Base-by-base conservation (phyloP, 2,113 vertebrate genomes). In the Poecilia latipinna region DNA sequence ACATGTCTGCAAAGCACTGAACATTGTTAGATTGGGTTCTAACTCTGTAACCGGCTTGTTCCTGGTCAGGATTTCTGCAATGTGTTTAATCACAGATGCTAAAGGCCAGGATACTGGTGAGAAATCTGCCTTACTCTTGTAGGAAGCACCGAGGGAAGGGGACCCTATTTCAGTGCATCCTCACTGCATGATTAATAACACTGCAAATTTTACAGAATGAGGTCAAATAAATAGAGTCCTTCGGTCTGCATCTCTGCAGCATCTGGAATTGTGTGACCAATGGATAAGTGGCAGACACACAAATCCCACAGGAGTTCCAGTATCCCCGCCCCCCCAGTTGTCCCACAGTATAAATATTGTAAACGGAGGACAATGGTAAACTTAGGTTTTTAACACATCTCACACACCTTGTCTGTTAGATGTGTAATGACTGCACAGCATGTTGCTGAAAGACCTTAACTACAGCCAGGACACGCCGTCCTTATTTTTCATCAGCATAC, bases 171-270 rank as follows among this genome's bases (percentile, higher is more conserved):
- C 60, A 65, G 63, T 2, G 32, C 72, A 84, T 72, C 61, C 54
- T 81, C 51, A 28, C 63, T 61, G 42, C 65, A 71, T 90, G 79
- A 90, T 91, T 87, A 86, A 90, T 92, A 88, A 70, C 61, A 68
- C 65, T 64, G 66, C 61, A 81, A 74, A 84, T 68, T 83, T 42
- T 87, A 90, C 88, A 86, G 85, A 90, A 92, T 88, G 68, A 78
- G 89, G 87, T 70, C 89, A 88, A 83, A 86, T 77, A 88, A 89
- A 85, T 65, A 80, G 57, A 88, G 77, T 62, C 72, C 44, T 70
- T 57, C 39, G 61, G 66, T 70, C 73, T 69, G 44, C 62, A 37
- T 75, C 39, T 63, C 33, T n/a, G n/a, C n/a, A n/a, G n/a, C n/a
- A n/a, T n/a, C n/a, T 90, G 84, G 79, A 87, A 80, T 54, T 74